Evolutionary conservation across 2,113 vertebrate species (phyloP).

Genomic region (Tragulus kanchil): DNA sequence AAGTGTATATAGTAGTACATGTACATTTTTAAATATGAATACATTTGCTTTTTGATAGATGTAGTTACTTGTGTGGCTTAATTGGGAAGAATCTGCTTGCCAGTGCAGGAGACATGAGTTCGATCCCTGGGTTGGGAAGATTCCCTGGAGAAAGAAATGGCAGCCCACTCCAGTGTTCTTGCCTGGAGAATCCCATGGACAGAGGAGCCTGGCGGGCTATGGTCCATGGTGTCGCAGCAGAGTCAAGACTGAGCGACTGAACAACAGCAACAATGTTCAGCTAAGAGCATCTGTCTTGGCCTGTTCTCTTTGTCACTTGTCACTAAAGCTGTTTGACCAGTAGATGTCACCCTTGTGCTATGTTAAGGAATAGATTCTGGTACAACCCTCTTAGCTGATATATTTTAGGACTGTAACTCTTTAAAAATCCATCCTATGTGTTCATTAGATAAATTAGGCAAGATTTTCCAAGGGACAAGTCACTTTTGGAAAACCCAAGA

Average conservation of each 20-base stretch:
- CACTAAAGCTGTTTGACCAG: constrained; percentile 62
- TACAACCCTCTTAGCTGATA: not conserved
- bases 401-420: not conserved
- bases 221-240: not conserved
- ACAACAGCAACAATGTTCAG: not conserved
- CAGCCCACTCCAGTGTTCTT: not conserved
- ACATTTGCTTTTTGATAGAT: not conserved
- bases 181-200: not conserved
- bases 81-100: not conserved
- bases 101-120: not conserved
- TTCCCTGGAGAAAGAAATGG: not conserved
- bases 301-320: not conserved
- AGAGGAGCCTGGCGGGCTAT: not conserved
- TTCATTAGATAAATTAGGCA: not conserved
- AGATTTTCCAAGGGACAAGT: not conserved
- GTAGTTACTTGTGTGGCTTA: not conserved
- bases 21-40: not conserved
- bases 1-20: not conserved
- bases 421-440: not conserved
- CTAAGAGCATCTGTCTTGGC: not conserved
- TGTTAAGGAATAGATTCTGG: not conserved
- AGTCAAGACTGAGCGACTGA: not conserved
- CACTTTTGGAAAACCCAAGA: constrained; percentile 36
- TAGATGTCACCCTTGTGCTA: constrained; percentile 76
- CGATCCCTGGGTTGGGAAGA: not conserved